Evolutionary conservation across 92 coral and sea anemone genomes (phyloP), one percentile per base, ranked within the genome.

Genomic region (Isaurus tuberculatus): DNA sequence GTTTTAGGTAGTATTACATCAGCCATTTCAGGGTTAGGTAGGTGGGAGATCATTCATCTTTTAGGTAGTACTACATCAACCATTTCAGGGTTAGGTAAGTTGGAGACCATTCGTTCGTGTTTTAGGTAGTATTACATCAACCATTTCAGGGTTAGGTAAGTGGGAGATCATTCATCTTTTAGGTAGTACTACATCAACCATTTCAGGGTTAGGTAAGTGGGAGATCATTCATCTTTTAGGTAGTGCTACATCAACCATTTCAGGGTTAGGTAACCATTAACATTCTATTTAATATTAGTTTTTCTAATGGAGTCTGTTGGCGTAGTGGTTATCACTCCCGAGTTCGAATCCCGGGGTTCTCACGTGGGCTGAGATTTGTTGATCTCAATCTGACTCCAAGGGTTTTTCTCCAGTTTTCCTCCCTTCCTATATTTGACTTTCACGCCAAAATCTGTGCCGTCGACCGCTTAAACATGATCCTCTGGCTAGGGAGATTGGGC

Each of bases 1-100:
- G n/a, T 37, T 37, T 60, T 58, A 67, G 87, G 79, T 61, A 89
- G 88, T 26, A 94, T 87, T 19, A 77, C 89, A 32, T 71, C 87
- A 53, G 10, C 64, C 79, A 75, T 93, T 46, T 88, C 65, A 53
- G 90, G 88, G 9, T 63, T 65, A 25, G 80, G 93, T 66, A 75
- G 55, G 80, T 4, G 8, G 7, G 3, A 53, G 61, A 53, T 20
- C 23, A 19, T 17, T 53, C 6, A 16, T 53, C 1, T 19, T 3
- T 87, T 89, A 65, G 87, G 78, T 43, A 86, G 87, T 25, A 91
- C 88, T 26, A 69, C 87, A 37, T 70, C 89, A 53, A n/a, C 73
- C 71, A 80, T 92, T 43, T 1, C 22, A 51, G 32, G 23, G 13
- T 58, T 58, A 31, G n/a, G 72, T 15, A 66, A 30, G 9, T n/a